These are phyloP conservation scores for Anseranas semipalmata DNA, from an alignment of 2,113 vertebrate species.

Conservation along the genomic window DNA sequence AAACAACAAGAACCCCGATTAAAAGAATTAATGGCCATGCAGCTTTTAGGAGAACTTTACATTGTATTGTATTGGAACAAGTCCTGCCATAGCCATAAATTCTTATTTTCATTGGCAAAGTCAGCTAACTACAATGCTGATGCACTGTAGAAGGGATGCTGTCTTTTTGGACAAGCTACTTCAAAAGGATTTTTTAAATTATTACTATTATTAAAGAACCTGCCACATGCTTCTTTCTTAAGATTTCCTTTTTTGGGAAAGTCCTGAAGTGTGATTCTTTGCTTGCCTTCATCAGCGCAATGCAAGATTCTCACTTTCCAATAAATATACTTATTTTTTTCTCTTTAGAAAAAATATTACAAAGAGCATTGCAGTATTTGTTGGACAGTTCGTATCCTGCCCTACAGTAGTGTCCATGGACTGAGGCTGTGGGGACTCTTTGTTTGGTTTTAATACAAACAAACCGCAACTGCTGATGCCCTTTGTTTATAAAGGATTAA, in stretches of 20 bases:
- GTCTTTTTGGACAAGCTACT: slow-evolving; percentile 28
- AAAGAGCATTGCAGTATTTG: slow-evolving; percentile 33
- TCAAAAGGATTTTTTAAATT: slow-evolving; percentile 13
- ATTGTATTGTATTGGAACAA: background rate
- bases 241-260: slow-evolving; percentile 6
- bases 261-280: background rate
- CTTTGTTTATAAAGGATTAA: slow-evolving; percentile 50
- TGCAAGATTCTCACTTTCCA: slow-evolving; percentile 69
- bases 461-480: slow-evolving; percentile 42
- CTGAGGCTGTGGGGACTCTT: background rate
- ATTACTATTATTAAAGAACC: slow-evolving; percentile 3
- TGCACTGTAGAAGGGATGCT: slow-evolving; percentile 12
- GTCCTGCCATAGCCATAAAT: background rate
- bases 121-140: slow-evolving; percentile 19
- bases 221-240: background rate
- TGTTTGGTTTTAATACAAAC: slow-evolving; percentile 29
- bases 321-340: slow-evolving; percentile 75
- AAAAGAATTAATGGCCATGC: slow-evolving; percentile 7
- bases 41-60: slow-evolving; percentile 7
- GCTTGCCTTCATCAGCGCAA: slow-evolving; percentile 19
- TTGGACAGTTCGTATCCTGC: slow-evolving; percentile 59
- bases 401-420: slow-evolving; percentile 63
- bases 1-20: background rate
- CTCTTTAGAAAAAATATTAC: slow-evolving; percentile 1
- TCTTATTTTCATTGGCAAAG: slow-evolving; percentile 6